phyloP scores from a whole-genome alignment of 2,113 vertebrate genomes.

The Anarhynchus alexandrinus region DNA sequence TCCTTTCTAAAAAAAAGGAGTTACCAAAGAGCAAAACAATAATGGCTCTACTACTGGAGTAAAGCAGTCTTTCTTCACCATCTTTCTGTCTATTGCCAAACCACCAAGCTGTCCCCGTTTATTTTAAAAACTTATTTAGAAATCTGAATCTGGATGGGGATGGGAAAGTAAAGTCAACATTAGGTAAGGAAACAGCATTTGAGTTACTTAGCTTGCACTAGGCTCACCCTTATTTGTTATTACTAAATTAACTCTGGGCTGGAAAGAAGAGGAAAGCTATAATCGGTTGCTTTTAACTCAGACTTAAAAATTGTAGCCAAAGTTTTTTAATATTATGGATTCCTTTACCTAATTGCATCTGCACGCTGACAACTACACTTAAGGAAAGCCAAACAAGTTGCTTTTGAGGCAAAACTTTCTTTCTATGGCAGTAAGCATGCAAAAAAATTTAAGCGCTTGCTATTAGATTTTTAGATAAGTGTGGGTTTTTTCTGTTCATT shows the following conservation, averaged over 20 bases:
- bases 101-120: background rate
- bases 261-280: background rate
- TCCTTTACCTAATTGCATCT: background rate
- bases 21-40: background rate
- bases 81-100: background rate
- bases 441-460: background rate
- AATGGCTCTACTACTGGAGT: background rate
- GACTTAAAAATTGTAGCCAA: background rate
- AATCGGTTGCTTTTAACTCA: slow-evolving; percentile 14
- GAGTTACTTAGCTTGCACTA: background rate
- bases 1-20: background rate
- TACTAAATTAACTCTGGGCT: slow-evolving; percentile 6
- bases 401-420: background rate
- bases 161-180: slow-evolving; percentile 25
- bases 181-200: background rate
- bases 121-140: slow-evolving; percentile 46
- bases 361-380: background rate
- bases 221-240: slow-evolving; percentile 40
- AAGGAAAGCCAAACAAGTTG: background rate
- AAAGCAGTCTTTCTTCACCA: background rate
- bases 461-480: background rate
- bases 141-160: background rate
- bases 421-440: background rate
- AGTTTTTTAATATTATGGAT: background rate
- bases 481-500: background rate